Percentiles rank a stretch among this genome's conserved stretches.
Conservation (phyloP, 2,888 invertebrate genomes). For the Drosophila meridionalis region DNA sequence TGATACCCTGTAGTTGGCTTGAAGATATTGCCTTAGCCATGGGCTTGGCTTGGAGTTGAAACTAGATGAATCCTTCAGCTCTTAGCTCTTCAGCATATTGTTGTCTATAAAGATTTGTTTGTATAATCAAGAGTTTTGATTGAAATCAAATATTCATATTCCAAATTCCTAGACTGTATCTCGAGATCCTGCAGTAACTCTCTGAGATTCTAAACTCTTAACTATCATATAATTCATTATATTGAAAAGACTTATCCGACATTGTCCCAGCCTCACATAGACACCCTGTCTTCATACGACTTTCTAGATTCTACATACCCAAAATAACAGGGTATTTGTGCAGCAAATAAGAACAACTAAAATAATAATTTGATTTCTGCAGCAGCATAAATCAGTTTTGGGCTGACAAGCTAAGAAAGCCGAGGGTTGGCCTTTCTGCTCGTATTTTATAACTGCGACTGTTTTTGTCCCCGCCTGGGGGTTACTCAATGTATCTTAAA, state of each 20-base stretch:
- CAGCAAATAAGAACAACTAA: slow-evolving; percentile 20
- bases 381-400: slow-evolving; percentile 65
- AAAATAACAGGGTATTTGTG: slow-evolving; percentile 33
- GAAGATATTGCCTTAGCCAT: not conserved
- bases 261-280: not conserved
- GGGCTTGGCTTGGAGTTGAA: no score
- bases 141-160: not conserved
- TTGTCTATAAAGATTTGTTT: not conserved
- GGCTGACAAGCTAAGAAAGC: slow-evolving; percentile 55
- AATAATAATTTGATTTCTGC: slow-evolving; percentile 72
- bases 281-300: not conserved
- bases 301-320: not conserved
- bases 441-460: slow-evolving; percentile 13
- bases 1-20: slow-evolving; percentile 6
- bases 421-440: slow-evolving; percentile 47
- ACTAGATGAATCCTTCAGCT: no score
- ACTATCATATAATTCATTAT: not conserved
- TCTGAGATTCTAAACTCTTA: not conserved
- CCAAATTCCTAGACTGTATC: no score
- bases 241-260: no score
- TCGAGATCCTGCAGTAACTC: not conserved
- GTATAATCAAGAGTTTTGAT: not conserved
- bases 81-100: no score
- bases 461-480: slow-evolving; percentile 15
- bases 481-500: slow-evolving; percentile 41